Evolutionary conservation across 2,797 vertebrate genomes (phyloP).

Genomic region (Zenarchopterus dispar): DNA sequence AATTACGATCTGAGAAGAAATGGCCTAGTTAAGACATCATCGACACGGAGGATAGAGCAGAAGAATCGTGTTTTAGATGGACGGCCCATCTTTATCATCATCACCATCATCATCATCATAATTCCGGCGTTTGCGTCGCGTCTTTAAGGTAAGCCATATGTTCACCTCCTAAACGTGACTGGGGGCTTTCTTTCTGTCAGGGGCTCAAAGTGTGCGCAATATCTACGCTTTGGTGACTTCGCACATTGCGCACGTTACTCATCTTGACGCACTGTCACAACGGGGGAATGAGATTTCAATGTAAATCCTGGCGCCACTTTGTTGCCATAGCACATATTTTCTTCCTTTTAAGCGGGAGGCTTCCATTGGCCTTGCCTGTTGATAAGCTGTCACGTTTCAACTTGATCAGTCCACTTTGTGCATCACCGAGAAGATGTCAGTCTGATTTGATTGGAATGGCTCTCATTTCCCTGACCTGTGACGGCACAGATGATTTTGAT

Average conservation of each 20-base stretch:
- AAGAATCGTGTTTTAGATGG: conserved; percentile 59
- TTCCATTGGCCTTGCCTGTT: conserved; percentile 77
- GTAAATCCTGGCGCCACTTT: conserved; percentile 60
- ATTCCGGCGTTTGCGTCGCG: conserved; percentile 51
- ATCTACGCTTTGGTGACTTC: conserved; percentile 69
- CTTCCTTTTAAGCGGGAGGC: conserved; percentile 43
- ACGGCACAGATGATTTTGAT: conserved; percentile 31
- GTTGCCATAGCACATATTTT: conserved; percentile 66
- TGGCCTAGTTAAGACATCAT: conserved; percentile 71
- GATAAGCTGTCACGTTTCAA: conserved; percentile 69
- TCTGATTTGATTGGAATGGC: conserved; percentile 65
- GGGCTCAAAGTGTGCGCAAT: conserved; percentile 68
- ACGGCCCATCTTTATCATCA: conserved; percentile 54
- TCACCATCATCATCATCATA: conserved; percentile 28
- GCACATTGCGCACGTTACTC: conserved; percentile 75
- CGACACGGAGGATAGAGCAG: conserved; percentile 53
- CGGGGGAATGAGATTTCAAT: conserved; percentile 52
- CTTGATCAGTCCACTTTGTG: conserved; percentile 45
- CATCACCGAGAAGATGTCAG: conserved; percentile 51
- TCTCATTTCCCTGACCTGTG: conserved; percentile 35
- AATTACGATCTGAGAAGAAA: conserved; percentile 70
- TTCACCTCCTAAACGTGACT: conserved; percentile 55
- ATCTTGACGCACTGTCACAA: conserved; percentile 79
- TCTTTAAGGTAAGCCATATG: conserved; percentile 74
- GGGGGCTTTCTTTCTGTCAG: conserved; percentile 41